phyloP scores from a whole-genome alignment of 2,797 vertebrate genomes.

The Thripadectes ignobilis region DNA sequence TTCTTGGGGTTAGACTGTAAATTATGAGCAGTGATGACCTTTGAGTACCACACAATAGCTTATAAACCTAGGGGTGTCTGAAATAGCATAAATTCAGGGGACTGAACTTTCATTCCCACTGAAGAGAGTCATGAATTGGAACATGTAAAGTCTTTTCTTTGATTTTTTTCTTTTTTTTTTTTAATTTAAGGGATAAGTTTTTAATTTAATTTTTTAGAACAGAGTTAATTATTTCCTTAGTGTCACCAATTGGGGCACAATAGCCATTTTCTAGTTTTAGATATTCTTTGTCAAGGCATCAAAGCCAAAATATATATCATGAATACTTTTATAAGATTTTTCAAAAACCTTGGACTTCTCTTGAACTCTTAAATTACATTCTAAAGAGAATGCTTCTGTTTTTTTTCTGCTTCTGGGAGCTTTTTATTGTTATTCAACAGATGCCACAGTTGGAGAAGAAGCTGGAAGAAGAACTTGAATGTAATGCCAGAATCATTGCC shows the following conservation, averaged over 20 bases:
- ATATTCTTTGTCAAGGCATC: neutral
- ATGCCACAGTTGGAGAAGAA: constrained; percentile 91
- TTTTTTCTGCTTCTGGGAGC: neutral
- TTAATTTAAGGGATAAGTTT: neutral
- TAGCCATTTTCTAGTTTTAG: neutral
- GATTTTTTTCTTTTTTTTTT: neutral
- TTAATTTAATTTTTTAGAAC: neutral
- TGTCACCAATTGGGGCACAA: neutral
- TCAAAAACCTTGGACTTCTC: neutral
- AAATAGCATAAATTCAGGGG: neutral
- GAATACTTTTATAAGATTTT: neutral
- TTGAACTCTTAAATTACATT: neutral
- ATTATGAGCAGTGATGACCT: neutral
- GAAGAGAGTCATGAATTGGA: neutral
- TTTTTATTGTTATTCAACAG: constrained; percentile 73
- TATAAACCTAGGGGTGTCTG: neutral
- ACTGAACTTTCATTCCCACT: neutral
- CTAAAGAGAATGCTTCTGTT: neutral
- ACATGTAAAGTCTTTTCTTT: neutral
- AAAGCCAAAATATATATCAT: neutral
- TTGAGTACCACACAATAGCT: neutral
- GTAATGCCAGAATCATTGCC: constrained; percentile 86
- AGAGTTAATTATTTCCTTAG: neutral
- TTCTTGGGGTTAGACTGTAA: neutral
- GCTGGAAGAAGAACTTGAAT: constrained; percentile 83